phyloP scores from a whole-genome alignment of 1,140 invertebrate species.

The Drosophila prosaltans region DNA sequence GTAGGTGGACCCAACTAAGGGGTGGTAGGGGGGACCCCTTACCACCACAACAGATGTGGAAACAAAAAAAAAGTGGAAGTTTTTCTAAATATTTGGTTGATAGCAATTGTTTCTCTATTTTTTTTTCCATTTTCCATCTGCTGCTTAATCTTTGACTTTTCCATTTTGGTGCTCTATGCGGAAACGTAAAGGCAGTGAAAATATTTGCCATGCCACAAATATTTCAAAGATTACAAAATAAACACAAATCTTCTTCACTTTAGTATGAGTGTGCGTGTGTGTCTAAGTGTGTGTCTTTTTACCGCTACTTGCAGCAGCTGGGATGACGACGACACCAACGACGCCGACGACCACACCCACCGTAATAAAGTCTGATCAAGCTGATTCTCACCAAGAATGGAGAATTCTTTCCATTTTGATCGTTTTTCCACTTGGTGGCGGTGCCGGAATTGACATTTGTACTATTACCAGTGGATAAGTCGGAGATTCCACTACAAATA shows the following conservation, averaged over 20 bases:
- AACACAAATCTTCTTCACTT: constrained; percentile 70
- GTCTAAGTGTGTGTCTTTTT: constrained; percentile 44
- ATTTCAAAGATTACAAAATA: constrained; percentile 80
- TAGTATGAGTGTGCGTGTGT: constrained; percentile 20
- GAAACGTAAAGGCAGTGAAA: constrained; percentile 63
- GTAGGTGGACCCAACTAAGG: constrained; percentile 62
- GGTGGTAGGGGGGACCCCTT: not conserved
- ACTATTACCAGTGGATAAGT: no score
- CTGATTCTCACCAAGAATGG: constrained; percentile 39
- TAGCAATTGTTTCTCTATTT: constrained; percentile 47
- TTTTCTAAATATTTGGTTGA: constrained; percentile 68
- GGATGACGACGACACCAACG: not conserved
- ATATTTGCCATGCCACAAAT: constrained; percentile 80
- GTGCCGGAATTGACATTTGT: not conserved
- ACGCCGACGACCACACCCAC: constrained; percentile 39
- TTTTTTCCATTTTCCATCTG: not conserved
- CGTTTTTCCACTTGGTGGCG: not conserved
- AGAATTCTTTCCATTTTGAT: constrained; percentile 1
- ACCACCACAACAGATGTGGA: not conserved
- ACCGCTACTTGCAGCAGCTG: constrained; percentile 66
- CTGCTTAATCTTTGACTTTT: not conserved
- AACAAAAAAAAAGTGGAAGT: constrained; percentile 64
- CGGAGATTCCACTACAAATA: no score
- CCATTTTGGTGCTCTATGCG: constrained; percentile 41
- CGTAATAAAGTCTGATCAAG: constrained; percentile 15